A percentile compares a stretch with the other conserved stretches of the same genome.
Conservation (phyloP, 2,797 vertebrate species). For the Onychomys torridus region DNA sequence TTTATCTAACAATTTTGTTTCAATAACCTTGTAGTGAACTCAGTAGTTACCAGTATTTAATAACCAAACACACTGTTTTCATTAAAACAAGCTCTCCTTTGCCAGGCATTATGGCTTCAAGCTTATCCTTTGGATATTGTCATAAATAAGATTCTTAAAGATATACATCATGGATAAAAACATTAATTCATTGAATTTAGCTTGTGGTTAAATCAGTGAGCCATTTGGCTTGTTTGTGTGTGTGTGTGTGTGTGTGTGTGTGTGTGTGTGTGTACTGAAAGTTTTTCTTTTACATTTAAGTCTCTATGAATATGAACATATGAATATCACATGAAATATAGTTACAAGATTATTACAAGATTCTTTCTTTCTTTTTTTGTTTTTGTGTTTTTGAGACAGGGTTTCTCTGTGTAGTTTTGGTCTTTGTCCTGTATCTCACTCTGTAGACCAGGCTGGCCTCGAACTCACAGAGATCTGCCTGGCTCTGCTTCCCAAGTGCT, state of each 20-base stretch:
- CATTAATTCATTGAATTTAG: not conserved
- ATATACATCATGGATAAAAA: not conserved
- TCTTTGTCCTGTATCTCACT: too few species aligned
- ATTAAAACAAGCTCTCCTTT: not conserved
- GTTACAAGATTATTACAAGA: not conserved
- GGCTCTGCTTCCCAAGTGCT: too few species aligned
- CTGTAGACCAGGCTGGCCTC: too few species aligned
- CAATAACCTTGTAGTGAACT: not conserved
- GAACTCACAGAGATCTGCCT: too few species aligned
- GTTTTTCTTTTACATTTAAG: not conserved
- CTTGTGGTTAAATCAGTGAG: not conserved
- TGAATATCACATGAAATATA: not conserved
- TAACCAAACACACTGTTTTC: not conserved
- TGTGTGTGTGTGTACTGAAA: not conserved
- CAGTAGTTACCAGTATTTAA: not conserved
- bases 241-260: not conserved
- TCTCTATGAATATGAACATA: slow-evolving; percentile 6
- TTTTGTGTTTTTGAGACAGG: too few species aligned
- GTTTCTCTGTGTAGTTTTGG: too few species aligned
- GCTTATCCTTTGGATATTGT: not conserved
- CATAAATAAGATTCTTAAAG: not conserved
- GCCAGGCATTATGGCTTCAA: not conserved
- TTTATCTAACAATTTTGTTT: too few species aligned
- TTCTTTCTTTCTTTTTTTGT: too few species aligned
- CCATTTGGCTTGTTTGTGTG: not conserved